phyloP scores from a whole-genome alignment of 2,113 vertebrate genomes.

The Ptychochromis oligacanthus region DNA sequence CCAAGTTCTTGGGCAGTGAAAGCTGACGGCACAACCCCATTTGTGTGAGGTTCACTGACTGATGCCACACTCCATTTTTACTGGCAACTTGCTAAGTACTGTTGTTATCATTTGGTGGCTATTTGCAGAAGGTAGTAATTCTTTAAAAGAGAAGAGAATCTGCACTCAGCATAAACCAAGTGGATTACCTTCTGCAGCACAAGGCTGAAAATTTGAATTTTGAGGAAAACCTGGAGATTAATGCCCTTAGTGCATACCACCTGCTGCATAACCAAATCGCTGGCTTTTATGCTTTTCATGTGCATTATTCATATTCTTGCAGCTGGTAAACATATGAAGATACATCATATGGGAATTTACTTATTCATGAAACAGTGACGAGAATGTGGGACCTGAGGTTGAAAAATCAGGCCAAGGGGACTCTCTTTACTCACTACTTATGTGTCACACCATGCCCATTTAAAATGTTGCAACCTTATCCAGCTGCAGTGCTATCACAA shows the following conservation, averaged over 20 bases:
- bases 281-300: too few relatives aligned
- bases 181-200: not conserved
- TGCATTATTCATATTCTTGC: not conserved
- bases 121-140: not conserved
- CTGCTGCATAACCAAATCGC: not conserved
- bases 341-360: not conserved
- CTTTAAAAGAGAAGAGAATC: not conserved
- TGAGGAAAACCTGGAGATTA: not conserved
- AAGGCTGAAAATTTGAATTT: slow-evolving; percentile 1
- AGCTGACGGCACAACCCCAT: not conserved
- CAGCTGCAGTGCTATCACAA: too few relatives aligned
- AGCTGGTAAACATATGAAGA: not conserved
- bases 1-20: not conserved
- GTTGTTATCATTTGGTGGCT: not conserved
- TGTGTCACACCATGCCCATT: accelerated
- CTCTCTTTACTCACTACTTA: not conserved
- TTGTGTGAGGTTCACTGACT: not conserved
- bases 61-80: not conserved
- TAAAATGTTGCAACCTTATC: not conserved
- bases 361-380: not conserved
- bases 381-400: not conserved
- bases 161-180: not conserved
- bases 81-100: not conserved
- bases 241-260: not conserved
- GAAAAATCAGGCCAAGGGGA: not conserved